Evolutionary conservation across 2,113 vertebrate species (phyloP).

Genomic region (Fregetta grallaria): DNA sequence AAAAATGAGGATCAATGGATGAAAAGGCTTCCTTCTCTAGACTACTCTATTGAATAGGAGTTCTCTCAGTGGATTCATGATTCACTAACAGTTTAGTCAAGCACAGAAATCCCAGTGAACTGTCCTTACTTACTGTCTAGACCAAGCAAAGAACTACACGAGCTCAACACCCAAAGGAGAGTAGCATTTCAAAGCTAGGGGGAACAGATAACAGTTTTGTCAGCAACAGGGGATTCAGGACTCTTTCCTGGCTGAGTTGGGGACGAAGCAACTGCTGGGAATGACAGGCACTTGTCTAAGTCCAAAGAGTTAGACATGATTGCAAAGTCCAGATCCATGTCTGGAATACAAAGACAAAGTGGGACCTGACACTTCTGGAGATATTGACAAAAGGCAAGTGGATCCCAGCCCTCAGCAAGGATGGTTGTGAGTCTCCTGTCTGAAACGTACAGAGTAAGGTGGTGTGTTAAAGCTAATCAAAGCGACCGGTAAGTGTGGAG

Average conservation of each 20-base stretch:
- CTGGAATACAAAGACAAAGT: not conserved
- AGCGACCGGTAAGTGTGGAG: not conserved
- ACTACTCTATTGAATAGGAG: not conserved
- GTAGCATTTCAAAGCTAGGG: not conserved
- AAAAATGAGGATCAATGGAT: not conserved
- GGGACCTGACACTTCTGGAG: not conserved
- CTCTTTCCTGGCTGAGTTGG: not conserved
- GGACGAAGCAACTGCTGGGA: not conserved
- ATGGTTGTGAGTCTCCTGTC: not conserved
- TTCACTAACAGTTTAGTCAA: not conserved
- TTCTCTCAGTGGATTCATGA: not conserved
- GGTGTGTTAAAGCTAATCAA: not conserved
- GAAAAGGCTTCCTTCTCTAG: not conserved
- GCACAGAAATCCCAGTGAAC: not conserved
- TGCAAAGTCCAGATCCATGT: not conserved
- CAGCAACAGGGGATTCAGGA: not conserved
- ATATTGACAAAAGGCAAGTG: not conserved
- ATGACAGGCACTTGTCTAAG: not conserved
- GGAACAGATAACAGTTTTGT: not conserved
- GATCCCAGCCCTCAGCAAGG: not conserved
- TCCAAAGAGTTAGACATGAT: not conserved
- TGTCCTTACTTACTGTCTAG: not conserved
- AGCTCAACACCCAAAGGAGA: not conserved
- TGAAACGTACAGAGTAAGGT: not conserved
- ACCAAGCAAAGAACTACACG: not conserved